Base-by-base conservation (phyloP, 2,888 invertebrate genomes). In the Diarsia rubi region DNA sequence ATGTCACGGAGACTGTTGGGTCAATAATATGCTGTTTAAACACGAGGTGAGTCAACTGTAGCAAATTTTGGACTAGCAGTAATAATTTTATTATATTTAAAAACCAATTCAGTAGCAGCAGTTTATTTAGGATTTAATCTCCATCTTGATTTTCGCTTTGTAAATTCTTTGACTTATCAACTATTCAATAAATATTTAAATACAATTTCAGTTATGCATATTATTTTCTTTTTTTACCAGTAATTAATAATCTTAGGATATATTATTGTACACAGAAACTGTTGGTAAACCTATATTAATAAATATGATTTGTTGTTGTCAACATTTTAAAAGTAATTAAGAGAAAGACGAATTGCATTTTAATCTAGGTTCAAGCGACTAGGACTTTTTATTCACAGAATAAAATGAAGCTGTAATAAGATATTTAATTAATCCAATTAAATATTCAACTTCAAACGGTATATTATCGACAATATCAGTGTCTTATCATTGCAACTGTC, bases 1-100 rank as follows among this genome's bases (percentile, higher is more conserved):
- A 47, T 95, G 95, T 80, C 96, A 96, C 69, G 95, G 96, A 37
- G 96, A 96, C 81, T 95, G 92, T 79, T 96, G 96, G 95, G 90
- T 94, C 8, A 95, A 94, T 79, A 94, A 95, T 79, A 92, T 94
- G 78, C 85, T 95, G 49, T 93, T 95, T 76, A 92, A 92, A 83
- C 78, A 89, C 66, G 86, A 92, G 85, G 95, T 94, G 82, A 86
- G 91, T 57, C 3, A 24, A 45, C 1, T 45, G 0, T 54, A 24
- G 12, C 24, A 9, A 3, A 42, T 27, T 47, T 42, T 14, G n/a
- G 19, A 47, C 2, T 12, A 42, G 11, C 5, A 19, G n/a, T 14
- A 62, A 42, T 1, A 21, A 42, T n/a, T 0, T 14, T 14, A 14
- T 54, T 1, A 8, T 52, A 52, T 31, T 3, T 4, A 45, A 1